A percentile compares a stretch with the other conserved stretches of the same genome.
phyloP scores from a whole-genome alignment of 2,113 vertebrate species.

The Jacana jacana region DNA sequence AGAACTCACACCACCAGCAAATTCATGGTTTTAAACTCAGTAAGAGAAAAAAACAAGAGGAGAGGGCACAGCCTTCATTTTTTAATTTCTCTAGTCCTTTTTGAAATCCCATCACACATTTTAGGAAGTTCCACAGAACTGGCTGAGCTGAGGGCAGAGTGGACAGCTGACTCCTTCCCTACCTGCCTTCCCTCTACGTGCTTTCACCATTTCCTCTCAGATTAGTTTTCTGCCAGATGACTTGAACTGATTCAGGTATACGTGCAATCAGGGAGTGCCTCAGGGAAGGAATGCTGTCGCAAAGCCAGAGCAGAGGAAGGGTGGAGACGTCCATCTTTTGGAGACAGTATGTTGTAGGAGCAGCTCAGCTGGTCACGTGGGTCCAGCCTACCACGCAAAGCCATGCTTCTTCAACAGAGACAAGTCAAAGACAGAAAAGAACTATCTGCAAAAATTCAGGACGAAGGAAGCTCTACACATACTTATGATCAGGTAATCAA shows the following conservation, averaged over 20 bases:
- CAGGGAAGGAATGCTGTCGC: background rate
- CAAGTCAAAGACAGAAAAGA: constrained; percentile 27
- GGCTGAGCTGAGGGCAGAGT: background rate
- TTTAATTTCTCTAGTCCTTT: background rate
- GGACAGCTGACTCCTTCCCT: background rate
- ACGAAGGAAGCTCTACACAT: background rate
- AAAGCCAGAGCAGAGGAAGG: background rate
- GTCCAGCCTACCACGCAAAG: background rate
- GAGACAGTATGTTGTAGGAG: background rate
- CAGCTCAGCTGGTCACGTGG: background rate
- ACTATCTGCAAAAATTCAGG: background rate
- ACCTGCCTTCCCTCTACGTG: background rate
- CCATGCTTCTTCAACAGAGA: background rate
- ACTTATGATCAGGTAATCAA: background rate
- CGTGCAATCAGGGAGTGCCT: background rate
- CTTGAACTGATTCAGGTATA: background rate
- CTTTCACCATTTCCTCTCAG: background rate
- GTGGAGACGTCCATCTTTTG: background rate
- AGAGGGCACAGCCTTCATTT: background rate
- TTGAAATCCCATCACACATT: background rate
- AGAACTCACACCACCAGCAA: background rate
- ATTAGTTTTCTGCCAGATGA: background rate
- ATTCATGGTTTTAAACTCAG: background rate
- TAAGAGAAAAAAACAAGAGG: background rate
- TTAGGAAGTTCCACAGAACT: background rate